Evolutionary conservation across 1,140 invertebrate genomes (phyloP).

Genomic region (Aphis gossypii): DNA sequence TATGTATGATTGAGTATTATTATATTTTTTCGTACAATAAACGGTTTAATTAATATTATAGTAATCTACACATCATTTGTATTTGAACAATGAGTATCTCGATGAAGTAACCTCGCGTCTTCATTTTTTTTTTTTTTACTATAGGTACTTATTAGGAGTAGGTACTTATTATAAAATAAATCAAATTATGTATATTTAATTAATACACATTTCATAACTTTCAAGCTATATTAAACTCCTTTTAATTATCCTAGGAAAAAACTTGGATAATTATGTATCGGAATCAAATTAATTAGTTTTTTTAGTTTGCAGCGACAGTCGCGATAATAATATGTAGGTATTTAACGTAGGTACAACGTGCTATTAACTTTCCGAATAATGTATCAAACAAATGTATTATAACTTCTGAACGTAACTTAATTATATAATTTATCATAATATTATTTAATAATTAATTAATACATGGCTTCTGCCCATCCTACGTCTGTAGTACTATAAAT

Average conservation of each 20-base stretch:
- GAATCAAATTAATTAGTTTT: background rate
- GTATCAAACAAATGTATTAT: background rate
- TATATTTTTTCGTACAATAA: too few relatives aligned
- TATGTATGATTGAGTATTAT: too few relatives aligned
- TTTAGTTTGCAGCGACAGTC: background rate
- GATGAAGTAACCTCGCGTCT: too few relatives aligned
- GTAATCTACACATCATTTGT: too few relatives aligned
- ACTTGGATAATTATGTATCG: background rate
- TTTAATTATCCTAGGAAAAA: background rate
- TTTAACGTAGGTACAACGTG: background rate
- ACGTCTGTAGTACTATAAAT: background rate
- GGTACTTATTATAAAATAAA: background rate
- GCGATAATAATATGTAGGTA: too few relatives aligned
- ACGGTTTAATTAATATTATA: too few relatives aligned
- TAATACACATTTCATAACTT: background rate
- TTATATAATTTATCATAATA: background rate
- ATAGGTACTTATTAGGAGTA: background rate
- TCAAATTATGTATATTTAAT: background rate
- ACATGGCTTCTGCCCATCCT: background rate
- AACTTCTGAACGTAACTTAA: background rate
- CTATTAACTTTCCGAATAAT: background rate
- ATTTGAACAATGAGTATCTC: too few relatives aligned
- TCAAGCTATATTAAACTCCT: background rate
- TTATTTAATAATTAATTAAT: background rate
- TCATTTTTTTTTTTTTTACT: too few relatives aligned